Evolutionary conservation across 2,797 vertebrate genomes (phyloP), one percentile per base, ranked within the genome.

Genomic region (Lophura swinhoii): DNA sequence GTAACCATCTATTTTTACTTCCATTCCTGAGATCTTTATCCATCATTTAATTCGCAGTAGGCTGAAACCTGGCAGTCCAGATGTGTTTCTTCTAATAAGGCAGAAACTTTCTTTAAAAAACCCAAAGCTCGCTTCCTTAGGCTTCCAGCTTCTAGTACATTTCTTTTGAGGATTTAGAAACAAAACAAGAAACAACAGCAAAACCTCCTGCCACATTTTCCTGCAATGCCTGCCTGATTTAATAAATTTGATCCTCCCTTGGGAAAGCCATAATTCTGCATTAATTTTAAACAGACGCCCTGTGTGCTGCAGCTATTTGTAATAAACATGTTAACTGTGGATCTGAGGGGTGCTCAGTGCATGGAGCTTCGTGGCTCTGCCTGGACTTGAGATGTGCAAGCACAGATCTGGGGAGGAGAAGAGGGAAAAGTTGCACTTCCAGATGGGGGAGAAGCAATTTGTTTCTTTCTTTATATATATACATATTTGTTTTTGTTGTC

Each of bases 161-260:
- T 91, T 92, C 73, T 93, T 84, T 95, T 82, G 84, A 81, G 73
- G 79, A 81, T 94, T 67, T 71, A 49, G 71, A 80, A 88, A 46
- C 53, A 76, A 84, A 88, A 22, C 59, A 58, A 87, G 66, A 56
- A 93, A 41, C 43, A 84, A 68, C 53, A 72, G n/a, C 5, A 68
- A 55, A 53, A 24, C 9, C 46, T 67, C 1, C 0, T n/a, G 44
- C 16, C 31, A 41, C 55, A 48, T 84, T 83, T 73, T 46, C 71
- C 62, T 18, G 22, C 73, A 87, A 55, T 63, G 66, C 77, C 37
- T 43, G 39, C 29, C 20, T 91, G 79, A 75, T 59, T 84, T 80
- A 67, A 82, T 67, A 77, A 77, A 80, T 84, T 24, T 43, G 12
- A 51, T 39, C 74, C 14, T 87, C 69, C 62, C 62, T n/a, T 0